Evolutionary conservation across 2,888 invertebrate species (phyloP), one percentile per base, ranked within the genome.

Genomic region (Boloria euphrosyne): DNA sequence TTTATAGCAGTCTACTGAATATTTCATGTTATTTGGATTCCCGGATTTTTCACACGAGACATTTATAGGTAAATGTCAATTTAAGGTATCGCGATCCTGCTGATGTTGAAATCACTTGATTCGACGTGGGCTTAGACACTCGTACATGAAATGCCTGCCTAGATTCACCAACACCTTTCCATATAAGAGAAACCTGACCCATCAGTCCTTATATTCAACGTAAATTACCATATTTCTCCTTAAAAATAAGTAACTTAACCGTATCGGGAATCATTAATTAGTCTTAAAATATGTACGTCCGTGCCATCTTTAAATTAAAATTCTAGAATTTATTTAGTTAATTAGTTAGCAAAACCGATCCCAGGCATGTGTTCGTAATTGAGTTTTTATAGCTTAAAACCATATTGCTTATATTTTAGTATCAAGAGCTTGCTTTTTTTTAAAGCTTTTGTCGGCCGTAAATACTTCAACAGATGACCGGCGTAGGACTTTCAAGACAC

Each of bases 291-390:
- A 50, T 62, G 51, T 62, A 62, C 27, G 62, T 54, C 47, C 59
- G 52, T 44, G 51, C 51, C 65, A 59, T 65, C 57, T 57, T 65
- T 31, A 52, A 65, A 65, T 65, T 65, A 65, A 65, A 65, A 65
- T 65, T 65, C 51, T 63, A 27, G 47, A 58, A 58, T 65, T 58
- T 53, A 47, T 59, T 59, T 58, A 18, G 59, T 65, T 65, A 65
- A 65, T 65, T 59, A 65, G 65, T 65, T 47, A 52, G 50, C 50
- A 17, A 53, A 59, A 46, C 17, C 51, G 43, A 38, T 10, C 44
- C 38, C 18, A 18, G 18, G 38, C 57, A 50, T 50, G 63, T 57
- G 57, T 57, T 13, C 46, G 27, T 57, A 57, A 57, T 57, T 44
- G 57, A 46, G 22, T 57, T 46, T 57, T 57, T 57, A 57, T 46